A percentile compares a stretch with the other conserved stretches of the same genome.
Conservation (phyloP, 2,888 invertebrate genomes). For the Urechis unicinctus region DNA sequence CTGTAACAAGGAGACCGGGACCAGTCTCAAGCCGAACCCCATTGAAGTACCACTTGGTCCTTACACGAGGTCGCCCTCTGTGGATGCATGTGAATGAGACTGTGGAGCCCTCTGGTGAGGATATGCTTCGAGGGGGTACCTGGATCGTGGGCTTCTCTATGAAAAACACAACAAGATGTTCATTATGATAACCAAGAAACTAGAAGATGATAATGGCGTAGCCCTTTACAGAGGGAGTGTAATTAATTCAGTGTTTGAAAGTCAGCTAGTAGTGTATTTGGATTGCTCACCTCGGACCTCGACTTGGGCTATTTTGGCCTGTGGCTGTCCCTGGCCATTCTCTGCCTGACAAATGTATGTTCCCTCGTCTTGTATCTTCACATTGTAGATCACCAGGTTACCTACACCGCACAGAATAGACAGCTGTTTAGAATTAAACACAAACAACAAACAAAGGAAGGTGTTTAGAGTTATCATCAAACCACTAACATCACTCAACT, state of each 20-base stretch:
- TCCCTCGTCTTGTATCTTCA: conserved; percentile 33
- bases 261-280: not conserved
- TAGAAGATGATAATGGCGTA: too few species aligned
- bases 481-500: too few species aligned
- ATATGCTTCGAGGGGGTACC: conserved; percentile 47
- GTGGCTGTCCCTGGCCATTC: conserved; percentile 26
- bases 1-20: conserved; percentile 6
- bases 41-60: conserved; percentile 76
- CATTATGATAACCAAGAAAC: too few species aligned
- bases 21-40: conserved; percentile 49
- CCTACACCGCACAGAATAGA: conserved; percentile 21
- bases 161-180: conserved; percentile 1
- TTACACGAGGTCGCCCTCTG: conserved; percentile 69
- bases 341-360: conserved; percentile 40
- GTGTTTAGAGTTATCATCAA: too few species aligned
- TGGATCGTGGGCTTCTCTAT: conserved; percentile 50
- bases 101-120: conserved; percentile 56
- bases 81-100: conserved; percentile 57
- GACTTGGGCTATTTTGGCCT: conserved; percentile 12
- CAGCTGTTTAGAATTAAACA: not conserved
- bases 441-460: too few species aligned
- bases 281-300: conserved; percentile 25
- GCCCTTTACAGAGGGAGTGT: too few species aligned
- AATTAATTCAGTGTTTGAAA: not conserved
- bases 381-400: conserved; percentile 32